phyloP scores from a whole-genome alignment of 37 sponge, comb jelly and placozoan species.

The Ianthella basta region DNA sequence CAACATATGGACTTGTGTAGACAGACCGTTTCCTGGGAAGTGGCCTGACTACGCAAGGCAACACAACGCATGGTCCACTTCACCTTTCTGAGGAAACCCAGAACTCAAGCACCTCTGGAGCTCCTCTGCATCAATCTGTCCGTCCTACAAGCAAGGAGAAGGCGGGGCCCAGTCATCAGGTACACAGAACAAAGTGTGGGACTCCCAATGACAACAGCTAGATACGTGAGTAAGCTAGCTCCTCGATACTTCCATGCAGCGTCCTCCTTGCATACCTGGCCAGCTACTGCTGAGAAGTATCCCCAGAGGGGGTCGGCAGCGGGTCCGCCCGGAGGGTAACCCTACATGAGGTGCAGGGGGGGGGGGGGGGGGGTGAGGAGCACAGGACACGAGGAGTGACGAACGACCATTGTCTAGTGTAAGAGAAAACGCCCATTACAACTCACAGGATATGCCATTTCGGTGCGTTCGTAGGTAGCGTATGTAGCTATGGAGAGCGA shows the following conservation, averaged over 20 bases:
- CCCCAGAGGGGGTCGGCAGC: slow-evolving; percentile 76
- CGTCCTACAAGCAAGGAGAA: slow-evolving; percentile 63
- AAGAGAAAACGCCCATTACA: neutral
- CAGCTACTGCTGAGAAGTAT: slow-evolving; percentile 83
- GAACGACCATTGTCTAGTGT: no score
- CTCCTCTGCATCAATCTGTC: slow-evolving; percentile 89
- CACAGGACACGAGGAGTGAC: no score
- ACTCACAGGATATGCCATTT: slow-evolving; percentile 18
- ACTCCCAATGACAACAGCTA: no score
- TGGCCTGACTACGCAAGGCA: no score
- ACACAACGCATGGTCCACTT: neutral
- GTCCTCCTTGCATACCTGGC: slow-evolving; percentile 38
- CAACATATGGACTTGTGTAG: slow-evolving; percentile 17
- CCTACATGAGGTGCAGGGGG: slow-evolving; percentile 15
- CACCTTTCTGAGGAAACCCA: slow-evolving; percentile 35
- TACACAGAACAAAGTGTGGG: neutral
- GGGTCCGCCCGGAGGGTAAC: neutral
- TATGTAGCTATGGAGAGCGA: neutral
- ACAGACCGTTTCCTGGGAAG: no score
- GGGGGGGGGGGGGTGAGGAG: neutral
- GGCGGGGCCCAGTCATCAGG: neutral
- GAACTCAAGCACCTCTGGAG: slow-evolving; percentile 78
- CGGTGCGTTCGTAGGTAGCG: no score
- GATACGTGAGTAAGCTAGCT: no score
- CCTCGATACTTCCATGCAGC: neutral